Base-by-base conservation (phyloP, 2,888 invertebrate genomes). In the Acleris laterana region DNA sequence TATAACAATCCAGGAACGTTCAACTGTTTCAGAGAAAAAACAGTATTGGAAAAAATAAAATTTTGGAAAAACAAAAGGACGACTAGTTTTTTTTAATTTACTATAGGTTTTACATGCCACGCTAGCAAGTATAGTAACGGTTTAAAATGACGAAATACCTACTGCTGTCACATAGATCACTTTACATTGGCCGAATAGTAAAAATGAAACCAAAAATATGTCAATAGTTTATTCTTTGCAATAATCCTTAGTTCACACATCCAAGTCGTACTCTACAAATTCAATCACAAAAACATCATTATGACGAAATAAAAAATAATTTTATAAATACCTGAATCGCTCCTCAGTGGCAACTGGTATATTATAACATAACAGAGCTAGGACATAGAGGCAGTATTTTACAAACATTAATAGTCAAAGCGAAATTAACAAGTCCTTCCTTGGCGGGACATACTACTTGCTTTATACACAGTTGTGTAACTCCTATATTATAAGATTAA, bases 291-390 rank as follows among this genome's bases (percentile, higher is more conserved):
- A 82, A 78, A 83, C 80, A 84, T 83, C 78, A 78, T 83, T 74
- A 82, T 72, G 59, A 63, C 76, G 74, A 76, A 78, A 77, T 79
- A 87, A 85, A 86, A 81, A 84, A 81, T 78, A 80, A 78, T 77
- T 83, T 80, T 81, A 92, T 92, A 92, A 93, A 93, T 93, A 93
- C 92, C 92, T 93, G 91, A 89, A 84, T 84, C 80, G 85, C 85
- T 90, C 91, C 90, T 86, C 84, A 87, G 85, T 85, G 83, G 88
- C 81, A 82, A 86, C 89, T 83, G 88, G 87, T 85, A 84, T 87
- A 88, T 85, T 32, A 83, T 82, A 83, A 83, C 76, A 82, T 81
- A 77, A 79, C 80, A 82, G 82, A 87, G 81, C 81, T 88, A 87
- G 80, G 81, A 84, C 83, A 79, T 77, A 77, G 85, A 87, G 82